Conservation (phyloP, 2,113 vertebrate genomes). For the Heliornis fulica region DNA sequence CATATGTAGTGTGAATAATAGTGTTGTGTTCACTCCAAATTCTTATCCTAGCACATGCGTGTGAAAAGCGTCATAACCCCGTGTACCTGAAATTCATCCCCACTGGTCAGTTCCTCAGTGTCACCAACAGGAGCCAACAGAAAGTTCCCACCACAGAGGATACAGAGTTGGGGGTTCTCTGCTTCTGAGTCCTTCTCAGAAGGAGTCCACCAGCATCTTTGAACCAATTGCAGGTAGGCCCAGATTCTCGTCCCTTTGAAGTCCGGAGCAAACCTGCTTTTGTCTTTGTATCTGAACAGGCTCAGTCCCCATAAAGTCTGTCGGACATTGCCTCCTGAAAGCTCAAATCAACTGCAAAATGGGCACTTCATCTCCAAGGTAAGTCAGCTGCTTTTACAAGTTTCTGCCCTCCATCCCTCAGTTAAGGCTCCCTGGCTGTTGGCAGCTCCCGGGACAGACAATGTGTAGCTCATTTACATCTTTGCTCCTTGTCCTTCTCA, state of each 20-base stretch:
- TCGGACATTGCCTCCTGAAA: neutral
- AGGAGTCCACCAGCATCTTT: neutral
- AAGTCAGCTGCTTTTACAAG: neutral
- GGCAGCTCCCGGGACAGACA: neutral
- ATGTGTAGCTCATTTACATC: neutral
- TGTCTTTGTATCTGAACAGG: neutral
- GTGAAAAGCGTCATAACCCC: neutral
- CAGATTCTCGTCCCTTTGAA: neutral
- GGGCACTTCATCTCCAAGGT: neutral
- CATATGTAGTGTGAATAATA: neutral
- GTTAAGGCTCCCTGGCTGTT: neutral
- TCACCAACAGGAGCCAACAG: neutral
- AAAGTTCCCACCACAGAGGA: neutral
- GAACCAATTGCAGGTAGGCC: neutral
- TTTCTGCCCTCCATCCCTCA: neutral
- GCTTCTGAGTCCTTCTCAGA: neutral
- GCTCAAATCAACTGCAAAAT: neutral
- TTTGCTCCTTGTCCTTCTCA: neutral
- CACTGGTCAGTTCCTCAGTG: neutral
- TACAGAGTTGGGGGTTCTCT: neutral
- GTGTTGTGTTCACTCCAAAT: neutral
- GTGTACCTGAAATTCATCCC: neutral
- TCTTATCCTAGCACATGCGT: neutral
- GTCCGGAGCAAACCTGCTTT: neutral
- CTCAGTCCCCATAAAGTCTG: neutral